Conservation (phyloP, 2,113 vertebrate species). For the Holacanthus passer region DNA sequence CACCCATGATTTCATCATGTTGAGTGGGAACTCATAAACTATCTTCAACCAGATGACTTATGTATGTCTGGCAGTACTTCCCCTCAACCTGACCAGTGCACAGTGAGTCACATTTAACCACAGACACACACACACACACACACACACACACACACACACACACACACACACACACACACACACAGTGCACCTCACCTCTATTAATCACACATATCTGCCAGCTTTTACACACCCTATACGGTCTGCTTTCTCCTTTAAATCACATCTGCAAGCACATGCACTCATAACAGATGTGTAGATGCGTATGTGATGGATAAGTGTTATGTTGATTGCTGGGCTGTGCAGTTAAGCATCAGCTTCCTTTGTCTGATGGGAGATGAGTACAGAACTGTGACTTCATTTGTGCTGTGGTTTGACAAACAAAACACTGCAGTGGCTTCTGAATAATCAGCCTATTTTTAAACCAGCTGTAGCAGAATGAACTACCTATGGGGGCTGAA, state of each 20-base stretch:
- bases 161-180: slow-evolving; percentile 12
- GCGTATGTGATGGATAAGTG: slow-evolving; percentile 9
- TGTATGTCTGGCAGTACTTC: slow-evolving; percentile 48
- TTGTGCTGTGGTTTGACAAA: slow-evolving; percentile 10
- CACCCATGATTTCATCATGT: slow-evolving; percentile 52
- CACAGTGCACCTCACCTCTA: slow-evolving; percentile 6
- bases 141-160: slow-evolving; percentile 11
- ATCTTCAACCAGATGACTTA: slow-evolving; percentile 51
- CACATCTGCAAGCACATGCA: not conserved
- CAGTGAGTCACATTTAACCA: slow-evolving; percentile 45
- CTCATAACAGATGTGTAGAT: not conserved
- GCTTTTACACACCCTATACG: slow-evolving; percentile 12
- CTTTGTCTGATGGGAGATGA: not conserved
- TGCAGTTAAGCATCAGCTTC: slow-evolving; percentile 11
- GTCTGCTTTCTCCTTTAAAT: not conserved
- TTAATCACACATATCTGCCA: slow-evolving; percentile 20
- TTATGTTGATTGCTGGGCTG: not conserved
- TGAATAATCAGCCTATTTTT: slow-evolving; percentile 56
- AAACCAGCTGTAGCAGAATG: slow-evolving; percentile 27
- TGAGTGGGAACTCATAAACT: slow-evolving; percentile 27
- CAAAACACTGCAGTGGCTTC: slow-evolving; percentile 14
- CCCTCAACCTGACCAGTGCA: slow-evolving; percentile 23
- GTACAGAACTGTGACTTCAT: slow-evolving; percentile 24
- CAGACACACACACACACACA: slow-evolving; percentile 19
- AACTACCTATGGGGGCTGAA: not conserved